Percentiles rank a stretch among this genome's conserved stretches.
phyloP scores from a whole-genome alignment of 2,888 invertebrate species.

The Chrysomela aeneicollis region DNA sequence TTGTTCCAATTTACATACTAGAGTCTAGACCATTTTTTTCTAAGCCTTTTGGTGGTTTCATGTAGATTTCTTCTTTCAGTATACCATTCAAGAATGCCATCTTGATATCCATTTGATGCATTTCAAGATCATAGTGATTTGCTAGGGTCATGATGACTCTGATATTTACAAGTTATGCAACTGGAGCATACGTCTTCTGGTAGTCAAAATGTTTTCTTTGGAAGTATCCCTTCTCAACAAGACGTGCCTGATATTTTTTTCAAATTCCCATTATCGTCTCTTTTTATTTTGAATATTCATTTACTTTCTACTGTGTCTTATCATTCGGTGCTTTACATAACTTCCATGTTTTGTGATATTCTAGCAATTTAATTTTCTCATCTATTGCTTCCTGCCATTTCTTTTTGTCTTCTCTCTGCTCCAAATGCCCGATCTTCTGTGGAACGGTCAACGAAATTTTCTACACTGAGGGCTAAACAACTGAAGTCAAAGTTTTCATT shows the following conservation, averaged over 20 bases:
- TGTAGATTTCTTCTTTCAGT: too few species aligned
- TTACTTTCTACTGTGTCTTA: neutral
- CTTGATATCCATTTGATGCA: too few species aligned
- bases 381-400: constrained; percentile 15
- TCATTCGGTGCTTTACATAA: neutral
- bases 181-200: constrained; percentile 15
- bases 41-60: too few species aligned
- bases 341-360: constrained; percentile 6
- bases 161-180: neutral
- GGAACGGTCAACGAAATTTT: neutral
- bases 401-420: neutral
- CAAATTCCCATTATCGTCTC: neutral
- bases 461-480: neutral
- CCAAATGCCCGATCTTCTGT: neutral
- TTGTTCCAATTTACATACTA: too few species aligned
- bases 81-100: too few species aligned
- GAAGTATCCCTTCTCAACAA: constrained; percentile 2
- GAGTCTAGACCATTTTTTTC: too few species aligned
- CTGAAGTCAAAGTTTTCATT: neutral
- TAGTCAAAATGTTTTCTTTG: constrained; percentile 4
- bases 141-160: constrained; percentile 1
- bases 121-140: neutral
- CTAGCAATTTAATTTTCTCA: neutral
- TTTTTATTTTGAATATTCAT: constrained; percentile 17
- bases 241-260: neutral